These are phyloP conservation scores for Ectemnius cavifrons DNA, from an alignment of 2,888 invertebrate genomes.

Conservation along the genomic window DNA sequence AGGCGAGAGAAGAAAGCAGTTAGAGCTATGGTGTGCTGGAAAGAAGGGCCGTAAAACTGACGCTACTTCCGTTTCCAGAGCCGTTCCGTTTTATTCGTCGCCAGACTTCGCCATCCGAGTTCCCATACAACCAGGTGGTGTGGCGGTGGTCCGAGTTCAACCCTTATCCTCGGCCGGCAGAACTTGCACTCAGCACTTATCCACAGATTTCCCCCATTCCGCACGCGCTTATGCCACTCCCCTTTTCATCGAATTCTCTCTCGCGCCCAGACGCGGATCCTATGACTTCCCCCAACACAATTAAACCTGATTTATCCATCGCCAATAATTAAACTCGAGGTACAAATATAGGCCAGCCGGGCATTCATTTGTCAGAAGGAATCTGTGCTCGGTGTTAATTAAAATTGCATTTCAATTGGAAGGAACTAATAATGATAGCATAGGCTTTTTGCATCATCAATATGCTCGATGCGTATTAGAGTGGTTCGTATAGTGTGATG, in stretches of 20 bases:
- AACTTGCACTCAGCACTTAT: conserved; percentile 67
- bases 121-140: conserved; percentile 1
- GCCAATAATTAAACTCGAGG: conserved; percentile 46
- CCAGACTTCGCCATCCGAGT: conserved; percentile 13
- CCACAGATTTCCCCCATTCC: conserved; percentile 47
- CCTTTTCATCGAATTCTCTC: not conserved
- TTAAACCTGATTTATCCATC: conserved; percentile 26
- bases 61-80: conserved; percentile 45
- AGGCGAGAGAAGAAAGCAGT: conserved; percentile 19
- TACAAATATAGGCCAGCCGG: not conserved
- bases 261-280: too few relatives aligned
- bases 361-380: conserved; percentile 28
- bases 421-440: too few relatives aligned
- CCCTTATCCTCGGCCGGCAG: conserved; percentile 32
- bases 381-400: conserved; percentile 51
- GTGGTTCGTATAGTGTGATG: too few relatives aligned
- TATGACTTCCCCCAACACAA: not conserved
- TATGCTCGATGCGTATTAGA: too few relatives aligned
- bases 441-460: too few relatives aligned
- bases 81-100: conserved; percentile 47
- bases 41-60: conserved; percentile 14
- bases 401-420: conserved; percentile 41
- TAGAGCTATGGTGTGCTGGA: too few relatives aligned
- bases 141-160: too few relatives aligned
- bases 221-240: not conserved